Evolutionary conservation across 2,113 vertebrate species (phyloP).

Genomic region (Lipotes vexillifer): DNA sequence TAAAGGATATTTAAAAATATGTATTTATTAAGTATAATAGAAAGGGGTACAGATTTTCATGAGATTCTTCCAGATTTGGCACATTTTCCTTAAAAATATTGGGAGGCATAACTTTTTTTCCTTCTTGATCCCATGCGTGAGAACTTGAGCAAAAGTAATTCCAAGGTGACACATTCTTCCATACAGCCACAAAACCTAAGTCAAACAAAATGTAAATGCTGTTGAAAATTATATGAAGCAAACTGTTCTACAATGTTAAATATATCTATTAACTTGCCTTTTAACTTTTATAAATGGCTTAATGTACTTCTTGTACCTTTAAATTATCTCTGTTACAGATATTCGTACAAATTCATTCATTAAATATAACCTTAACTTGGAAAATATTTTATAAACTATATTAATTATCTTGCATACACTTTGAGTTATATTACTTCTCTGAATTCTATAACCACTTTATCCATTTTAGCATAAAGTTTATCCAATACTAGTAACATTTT

Average conservation of each 20-base stretch:
- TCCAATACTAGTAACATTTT: not conserved
- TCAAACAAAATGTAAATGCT: constrained; percentile 25
- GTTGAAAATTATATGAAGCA: constrained; percentile 20
- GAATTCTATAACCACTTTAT: not conserved
- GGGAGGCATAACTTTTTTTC: not conserved
- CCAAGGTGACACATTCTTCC: not conserved
- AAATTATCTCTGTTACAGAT: not conserved
- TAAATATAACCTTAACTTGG: not conserved
- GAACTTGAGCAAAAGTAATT: constrained; percentile 37
- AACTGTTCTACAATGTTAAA: not conserved
- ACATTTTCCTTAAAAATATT: not conserved
- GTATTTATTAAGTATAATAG: not conserved
- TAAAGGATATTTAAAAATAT: not conserved
- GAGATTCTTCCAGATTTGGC: not conserved
- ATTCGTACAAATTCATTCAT: not conserved
- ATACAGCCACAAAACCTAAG: not conserved
- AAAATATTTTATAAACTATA: constrained; percentile 21
- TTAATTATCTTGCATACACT: not conserved
- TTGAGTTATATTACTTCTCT: not conserved
- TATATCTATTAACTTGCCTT: not conserved
- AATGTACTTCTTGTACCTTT: not conserved
- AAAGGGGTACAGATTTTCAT: not conserved
- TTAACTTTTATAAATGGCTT: constrained; percentile 10
- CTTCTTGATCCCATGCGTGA: not conserved
- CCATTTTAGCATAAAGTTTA: not conserved